Evolutionary conservation across 2,888 invertebrate species (phyloP).

Genomic region (Cryptus viduatorius): DNA sequence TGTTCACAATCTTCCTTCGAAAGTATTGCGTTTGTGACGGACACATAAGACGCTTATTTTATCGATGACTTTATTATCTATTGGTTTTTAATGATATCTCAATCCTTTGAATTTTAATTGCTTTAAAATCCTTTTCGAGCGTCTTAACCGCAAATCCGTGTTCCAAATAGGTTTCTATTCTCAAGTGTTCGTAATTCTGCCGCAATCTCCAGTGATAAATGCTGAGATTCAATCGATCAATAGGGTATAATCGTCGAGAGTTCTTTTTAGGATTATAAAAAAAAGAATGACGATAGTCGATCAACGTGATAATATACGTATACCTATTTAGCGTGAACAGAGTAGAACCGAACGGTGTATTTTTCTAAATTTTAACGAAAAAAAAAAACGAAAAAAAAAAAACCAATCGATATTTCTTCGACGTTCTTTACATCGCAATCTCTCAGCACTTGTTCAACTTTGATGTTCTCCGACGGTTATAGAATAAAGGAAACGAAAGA

Average conservation of each 20-base stretch:
- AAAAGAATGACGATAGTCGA: slow-evolving; percentile 72
- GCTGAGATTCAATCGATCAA: slow-evolving; percentile 40
- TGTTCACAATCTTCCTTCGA: slow-evolving; percentile 71
- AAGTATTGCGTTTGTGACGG: slow-evolving; percentile 76
- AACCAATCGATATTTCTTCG: slow-evolving; percentile 44
- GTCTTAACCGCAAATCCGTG: background rate
- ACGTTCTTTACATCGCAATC: slow-evolving; percentile 27
- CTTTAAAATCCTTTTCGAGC: slow-evolving; percentile 15
- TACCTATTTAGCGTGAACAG: slow-evolving; percentile 76
- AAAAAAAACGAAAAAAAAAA: slow-evolving; percentile 26
- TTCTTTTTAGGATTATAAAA: slow-evolving; percentile 27
- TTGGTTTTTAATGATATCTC: background rate
- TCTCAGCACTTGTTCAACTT: slow-evolving; percentile 7
- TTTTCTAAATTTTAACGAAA: slow-evolving; percentile 75
- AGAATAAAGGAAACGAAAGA: slow-evolving; percentile 16
- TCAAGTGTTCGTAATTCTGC: slow-evolving; percentile 43
- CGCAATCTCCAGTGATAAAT: slow-evolving; percentile 8
- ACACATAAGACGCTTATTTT: slow-evolving; percentile 33
- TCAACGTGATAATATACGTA: slow-evolving; percentile 76
- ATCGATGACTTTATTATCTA: slow-evolving; percentile 54
- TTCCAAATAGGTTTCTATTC: slow-evolving; percentile 2
- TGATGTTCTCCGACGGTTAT: slow-evolving; percentile 3
- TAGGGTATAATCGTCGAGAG: slow-evolving; percentile 30
- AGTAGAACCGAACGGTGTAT: slow-evolving; percentile 78
- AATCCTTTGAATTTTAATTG: slow-evolving; percentile 17